Evolutionary conservation across 2,888 invertebrate species (phyloP).

Genomic region (Callimorpha dominula): DNA sequence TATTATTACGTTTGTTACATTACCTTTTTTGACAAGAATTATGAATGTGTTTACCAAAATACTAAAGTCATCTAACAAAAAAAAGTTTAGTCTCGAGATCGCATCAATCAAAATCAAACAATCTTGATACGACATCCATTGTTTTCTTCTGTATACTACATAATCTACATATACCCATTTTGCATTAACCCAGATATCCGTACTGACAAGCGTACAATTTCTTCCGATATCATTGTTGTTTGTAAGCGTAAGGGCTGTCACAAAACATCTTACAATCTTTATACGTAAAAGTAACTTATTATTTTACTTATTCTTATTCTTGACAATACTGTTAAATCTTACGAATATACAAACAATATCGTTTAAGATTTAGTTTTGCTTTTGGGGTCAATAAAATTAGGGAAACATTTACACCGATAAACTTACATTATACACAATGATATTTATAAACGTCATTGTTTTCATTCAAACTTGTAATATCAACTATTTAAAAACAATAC

Average conservation of each 20-base stretch:
- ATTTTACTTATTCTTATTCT: too few species aligned
- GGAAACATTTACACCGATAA: not conserved
- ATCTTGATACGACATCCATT: constrained; percentile 53
- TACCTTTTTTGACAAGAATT: not conserved
- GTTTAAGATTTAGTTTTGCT: not conserved
- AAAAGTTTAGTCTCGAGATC: not conserved
- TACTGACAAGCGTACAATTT: constrained; percentile 59
- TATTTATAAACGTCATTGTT: not conserved
- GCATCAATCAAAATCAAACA: constrained; percentile 18
- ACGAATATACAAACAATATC: too few species aligned
- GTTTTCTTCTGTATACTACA: constrained; percentile 37
- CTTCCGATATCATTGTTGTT: constrained; percentile 22
- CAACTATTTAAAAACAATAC: not conserved
- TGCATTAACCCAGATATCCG: constrained; percentile 74
- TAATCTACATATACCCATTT: constrained; percentile 48
- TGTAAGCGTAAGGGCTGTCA: constrained; percentile 25
- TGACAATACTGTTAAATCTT: too few species aligned
- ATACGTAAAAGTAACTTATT: not conserved
- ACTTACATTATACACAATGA: not conserved
- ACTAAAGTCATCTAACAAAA: not conserved
- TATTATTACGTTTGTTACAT: too few species aligned
- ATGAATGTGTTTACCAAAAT: not conserved
- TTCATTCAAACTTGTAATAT: too few species aligned
- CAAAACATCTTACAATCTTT: constrained; percentile 1
- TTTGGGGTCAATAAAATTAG: not conserved